Percentiles rank a stretch among this genome's conserved stretches.
phyloP scores from a whole-genome alignment of 2,797 vertebrate genomes.

The Varecia variegata region DNA sequence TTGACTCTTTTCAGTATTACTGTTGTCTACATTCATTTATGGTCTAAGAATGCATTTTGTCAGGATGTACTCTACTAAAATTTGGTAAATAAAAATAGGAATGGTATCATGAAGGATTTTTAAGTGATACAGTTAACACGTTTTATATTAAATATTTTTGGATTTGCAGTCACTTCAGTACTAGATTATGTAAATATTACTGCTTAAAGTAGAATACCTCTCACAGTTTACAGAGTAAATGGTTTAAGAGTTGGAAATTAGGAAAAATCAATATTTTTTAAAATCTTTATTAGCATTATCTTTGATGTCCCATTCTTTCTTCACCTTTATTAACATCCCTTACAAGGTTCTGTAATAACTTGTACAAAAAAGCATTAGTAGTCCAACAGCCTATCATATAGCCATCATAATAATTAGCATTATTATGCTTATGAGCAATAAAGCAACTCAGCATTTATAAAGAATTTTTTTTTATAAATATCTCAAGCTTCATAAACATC shows the following conservation, averaged over 20 bases:
- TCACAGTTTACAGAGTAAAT: background rate
- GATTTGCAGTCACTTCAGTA: background rate
- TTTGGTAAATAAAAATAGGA: background rate
- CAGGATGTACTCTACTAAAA: background rate
- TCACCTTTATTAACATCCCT: background rate
- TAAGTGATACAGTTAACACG: background rate
- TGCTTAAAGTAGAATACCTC: background rate
- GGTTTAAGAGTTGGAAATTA: background rate
- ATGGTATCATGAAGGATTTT: background rate
- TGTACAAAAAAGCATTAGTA: background rate
- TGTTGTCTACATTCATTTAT: background rate
- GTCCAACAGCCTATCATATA: background rate
- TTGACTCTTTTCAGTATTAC: background rate
- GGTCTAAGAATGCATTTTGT: background rate
- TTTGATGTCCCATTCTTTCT: background rate
- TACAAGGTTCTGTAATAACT: background rate
- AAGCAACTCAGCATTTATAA: background rate
- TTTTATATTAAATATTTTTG: background rate
- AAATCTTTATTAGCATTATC: background rate
- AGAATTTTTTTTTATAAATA: background rate
- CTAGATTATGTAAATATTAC: background rate
- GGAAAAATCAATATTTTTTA: background rate
- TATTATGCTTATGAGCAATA: background rate
- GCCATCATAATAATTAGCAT: background rate
- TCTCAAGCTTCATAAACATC: background rate